phyloP scores from a whole-genome alignment of 2,888 invertebrate species.

The Megastigmus dorsalis region DNA sequence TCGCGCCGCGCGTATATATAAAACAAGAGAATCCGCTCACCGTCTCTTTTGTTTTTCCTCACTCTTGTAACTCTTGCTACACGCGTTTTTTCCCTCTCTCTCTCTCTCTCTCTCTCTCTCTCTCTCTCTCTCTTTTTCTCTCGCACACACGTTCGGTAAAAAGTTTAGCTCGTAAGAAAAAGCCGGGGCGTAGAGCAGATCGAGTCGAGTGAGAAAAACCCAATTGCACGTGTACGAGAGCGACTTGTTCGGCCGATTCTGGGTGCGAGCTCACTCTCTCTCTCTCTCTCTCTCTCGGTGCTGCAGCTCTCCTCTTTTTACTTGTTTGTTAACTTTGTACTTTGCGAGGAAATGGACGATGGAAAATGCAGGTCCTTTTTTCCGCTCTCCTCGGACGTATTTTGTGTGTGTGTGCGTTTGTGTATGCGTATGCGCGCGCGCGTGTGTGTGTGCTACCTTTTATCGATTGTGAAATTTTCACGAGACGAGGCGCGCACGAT shows the following conservation, averaged over 20 bases:
- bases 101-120: too few species aligned
- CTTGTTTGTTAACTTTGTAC: conserved; percentile 43
- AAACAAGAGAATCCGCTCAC: too few species aligned
- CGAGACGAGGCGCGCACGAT: background rate
- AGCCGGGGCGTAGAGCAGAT: too few species aligned
- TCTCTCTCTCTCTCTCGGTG: background rate
- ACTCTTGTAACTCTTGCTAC: too few species aligned
- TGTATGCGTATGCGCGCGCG: background rate
- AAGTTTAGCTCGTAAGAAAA: conserved; percentile 27
- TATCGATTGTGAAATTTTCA: conserved; percentile 29
- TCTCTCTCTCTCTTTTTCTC: too few species aligned
- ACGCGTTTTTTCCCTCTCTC: too few species aligned
- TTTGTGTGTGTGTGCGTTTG: background rate
- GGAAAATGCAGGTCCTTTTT: conserved; percentile 27
- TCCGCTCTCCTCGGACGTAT: too few species aligned
- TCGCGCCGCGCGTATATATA: too few species aligned
- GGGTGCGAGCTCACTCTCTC: too few species aligned
- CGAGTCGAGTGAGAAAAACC: conserved; percentile 24
- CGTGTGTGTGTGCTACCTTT: background rate
- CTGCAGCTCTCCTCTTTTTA: background rate
- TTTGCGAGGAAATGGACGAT: conserved; percentile 32
- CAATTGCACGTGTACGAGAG: conserved; percentile 31
- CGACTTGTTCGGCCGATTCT: too few species aligned
- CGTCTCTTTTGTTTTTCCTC: too few species aligned
- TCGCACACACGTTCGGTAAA: too few species aligned